Percentiles rank a stretch among this genome's conserved stretches.
Conservation (phyloP, 1,140 invertebrate genomes). For the Bombyx mori region DNA sequence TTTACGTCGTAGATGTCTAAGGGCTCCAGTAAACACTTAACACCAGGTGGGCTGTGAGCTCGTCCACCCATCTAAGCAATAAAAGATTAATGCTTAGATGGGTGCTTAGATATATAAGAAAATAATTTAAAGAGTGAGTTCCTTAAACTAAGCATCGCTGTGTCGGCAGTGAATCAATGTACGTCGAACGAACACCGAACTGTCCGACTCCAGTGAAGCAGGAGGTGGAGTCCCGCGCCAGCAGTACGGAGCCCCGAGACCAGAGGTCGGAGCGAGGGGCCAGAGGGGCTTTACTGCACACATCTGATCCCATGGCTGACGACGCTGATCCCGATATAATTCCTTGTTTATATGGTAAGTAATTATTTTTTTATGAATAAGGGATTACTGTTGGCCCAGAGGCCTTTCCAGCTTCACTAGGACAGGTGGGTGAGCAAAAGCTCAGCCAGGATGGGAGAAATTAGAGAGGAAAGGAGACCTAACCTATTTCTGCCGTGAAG, state of each 20-base stretch:
- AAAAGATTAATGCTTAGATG: no score
- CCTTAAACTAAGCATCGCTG: neutral
- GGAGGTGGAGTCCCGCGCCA: slow-evolving; percentile 30
- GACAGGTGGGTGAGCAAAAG: no score
- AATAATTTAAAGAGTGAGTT: neutral
- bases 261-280: slow-evolving; percentile 18
- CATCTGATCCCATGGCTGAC: slow-evolving; percentile 49
- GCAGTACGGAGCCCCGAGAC: slow-evolving; percentile 24
- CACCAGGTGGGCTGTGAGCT: no score
- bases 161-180: slow-evolving; percentile 45
- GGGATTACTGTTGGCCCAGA: no score
- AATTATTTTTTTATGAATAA: neutral
- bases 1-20: no score
- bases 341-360: slow-evolving; percentile 86
- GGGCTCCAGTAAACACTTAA: no score
- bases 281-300: slow-evolving; percentile 39
- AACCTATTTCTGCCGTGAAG: no score
- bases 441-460: neutral
- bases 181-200: slow-evolving; percentile 40
- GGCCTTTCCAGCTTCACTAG: no score
- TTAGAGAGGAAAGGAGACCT: no score
- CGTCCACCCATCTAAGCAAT: neutral
- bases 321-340: slow-evolving; percentile 88
- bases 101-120: neutral
- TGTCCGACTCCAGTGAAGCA: slow-evolving; percentile 54